These are phyloP conservation scores for Pomacea maculata DNA, from an alignment of 1,140 invertebrate genomes.

Conservation along the genomic window DNA sequence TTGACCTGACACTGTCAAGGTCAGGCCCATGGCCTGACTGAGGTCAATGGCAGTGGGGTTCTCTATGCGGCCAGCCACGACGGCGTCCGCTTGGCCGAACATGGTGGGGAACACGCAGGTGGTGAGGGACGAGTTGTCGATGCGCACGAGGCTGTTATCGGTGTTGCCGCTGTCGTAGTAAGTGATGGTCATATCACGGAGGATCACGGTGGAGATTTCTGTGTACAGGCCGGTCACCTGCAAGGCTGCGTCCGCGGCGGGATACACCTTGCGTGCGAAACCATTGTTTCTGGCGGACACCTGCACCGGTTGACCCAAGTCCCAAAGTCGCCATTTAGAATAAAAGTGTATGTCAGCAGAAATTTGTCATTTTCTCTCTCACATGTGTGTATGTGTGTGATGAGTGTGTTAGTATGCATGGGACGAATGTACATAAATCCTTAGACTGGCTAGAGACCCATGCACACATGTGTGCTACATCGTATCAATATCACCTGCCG, in stretches of 20 bases:
- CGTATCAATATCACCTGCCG: too few relatives aligned
- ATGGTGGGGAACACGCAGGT: constrained; percentile 30
- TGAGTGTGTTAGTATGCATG: too few relatives aligned
- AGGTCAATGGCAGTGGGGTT: constrained; percentile 29
- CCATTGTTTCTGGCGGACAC: constrained; percentile 74
- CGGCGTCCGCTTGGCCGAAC: constrained; percentile 43
- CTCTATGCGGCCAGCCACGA: constrained; percentile 39
- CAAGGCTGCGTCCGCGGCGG: constrained; percentile 74
- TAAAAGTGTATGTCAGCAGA: too few relatives aligned
- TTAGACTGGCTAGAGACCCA: too few relatives aligned
- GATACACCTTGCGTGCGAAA: constrained; percentile 78
- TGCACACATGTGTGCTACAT: too few relatives aligned
- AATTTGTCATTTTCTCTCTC: too few relatives aligned
- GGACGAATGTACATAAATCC: too few relatives aligned
- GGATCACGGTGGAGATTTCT: constrained; percentile 75
- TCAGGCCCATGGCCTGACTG: not conserved
- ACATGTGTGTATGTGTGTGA: too few relatives aligned
- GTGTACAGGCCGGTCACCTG: constrained; percentile 78
- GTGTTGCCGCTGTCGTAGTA: constrained; percentile 63
- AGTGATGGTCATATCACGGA: constrained; percentile 73
- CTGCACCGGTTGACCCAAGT: constrained; percentile 50
- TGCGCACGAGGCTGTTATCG: constrained; percentile 64
- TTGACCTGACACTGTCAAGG: not conserved
- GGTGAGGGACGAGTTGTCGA: constrained; percentile 47
- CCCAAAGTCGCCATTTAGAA: too few relatives aligned